Evolutionary conservation across 2,888 invertebrate species (phyloP).

Genomic region (Blera fallax): DNA sequence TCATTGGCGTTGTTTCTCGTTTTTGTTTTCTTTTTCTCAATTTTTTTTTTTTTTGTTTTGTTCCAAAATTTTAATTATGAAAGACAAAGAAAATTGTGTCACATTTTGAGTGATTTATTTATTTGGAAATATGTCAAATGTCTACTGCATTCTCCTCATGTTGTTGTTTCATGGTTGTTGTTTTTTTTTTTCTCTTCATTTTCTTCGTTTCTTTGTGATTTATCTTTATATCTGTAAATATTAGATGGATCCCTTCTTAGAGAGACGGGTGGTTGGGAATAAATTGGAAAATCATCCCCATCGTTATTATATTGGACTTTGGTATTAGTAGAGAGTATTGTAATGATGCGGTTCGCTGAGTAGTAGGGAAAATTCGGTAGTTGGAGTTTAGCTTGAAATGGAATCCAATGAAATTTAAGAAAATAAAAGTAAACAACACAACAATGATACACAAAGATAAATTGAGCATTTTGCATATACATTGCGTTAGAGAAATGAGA

Average conservation of each 20-base stretch:
- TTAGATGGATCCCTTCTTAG: constrained; percentile 58
- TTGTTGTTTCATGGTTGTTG: constrained; percentile 53
- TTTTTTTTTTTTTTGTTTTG: constrained; percentile 44
- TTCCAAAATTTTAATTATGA: constrained; percentile 80
- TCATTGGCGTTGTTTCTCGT: constrained; percentile 24
- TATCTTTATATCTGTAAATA: constrained; percentile 65
- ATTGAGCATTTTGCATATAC: background rate
- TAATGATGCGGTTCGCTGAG: constrained; percentile 47
- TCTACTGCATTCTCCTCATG: constrained; percentile 72
- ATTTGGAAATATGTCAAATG: constrained; percentile 81
- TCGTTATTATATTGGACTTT: constrained; percentile 39
- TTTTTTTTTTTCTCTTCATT: background rate
- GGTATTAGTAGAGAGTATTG: constrained; percentile 33
- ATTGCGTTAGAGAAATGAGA: no score
- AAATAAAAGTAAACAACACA: background rate
- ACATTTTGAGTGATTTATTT: constrained; percentile 81
- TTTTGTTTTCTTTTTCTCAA: background rate
- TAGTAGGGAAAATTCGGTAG: background rate
- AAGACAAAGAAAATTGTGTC: constrained; percentile 80
- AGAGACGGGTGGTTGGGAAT: constrained; percentile 4
- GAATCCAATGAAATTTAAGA: background rate
- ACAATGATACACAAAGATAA: background rate
- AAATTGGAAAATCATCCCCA: constrained; percentile 50
- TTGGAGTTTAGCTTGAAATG: constrained; percentile 5
- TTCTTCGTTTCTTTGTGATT: constrained; percentile 51